Evolutionary conservation across 2,797 vertebrate species (phyloP), one percentile per base, ranked within the genome.

Genomic region (Cirrhinus mrigala): DNA sequence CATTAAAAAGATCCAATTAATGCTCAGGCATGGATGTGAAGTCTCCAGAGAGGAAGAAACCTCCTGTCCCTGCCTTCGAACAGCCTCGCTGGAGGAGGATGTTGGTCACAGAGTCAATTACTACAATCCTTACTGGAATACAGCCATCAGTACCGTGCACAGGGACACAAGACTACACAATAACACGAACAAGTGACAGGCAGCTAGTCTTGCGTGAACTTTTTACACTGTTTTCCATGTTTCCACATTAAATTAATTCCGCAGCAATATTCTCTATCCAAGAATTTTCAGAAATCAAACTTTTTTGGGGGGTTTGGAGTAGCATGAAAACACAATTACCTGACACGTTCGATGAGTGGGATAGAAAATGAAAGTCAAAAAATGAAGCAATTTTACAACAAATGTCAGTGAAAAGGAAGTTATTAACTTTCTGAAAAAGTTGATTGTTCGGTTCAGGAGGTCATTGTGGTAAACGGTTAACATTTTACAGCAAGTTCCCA

Each of bases 1-100:
- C 91, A 94, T 94, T 93, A 92, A 92, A 91, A 88, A 82, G 87
- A 81, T 87, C 91, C 92, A 94, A 94, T 94, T 93, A 94, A 89
- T 90, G 86, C 1, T 90, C 88, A 90, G 86, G 87, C 83, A 79
- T 85, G 84, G 77, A 80, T 85, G 77, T 73, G 77, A 80, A 62
- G 29, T 52, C 73, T 77, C 85, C 54, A 82, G 80, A 78, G 80
- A 79, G 24, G 79, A 81, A 78, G 20, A 73, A 62, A 74, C 37
- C 24, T 79, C 71, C 56, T 40, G 77, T 60, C 64, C 71, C 66
- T 18, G 85, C 80, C 82, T 91, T 88, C 84, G 81, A 91, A 82
- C 90, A 76, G 70, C 76, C 54, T 3, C 6, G 24, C 29, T 71
- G 64, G 44, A 83, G 71, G 15, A 75, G 18, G 50, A 81, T 83